A percentile compares a stretch with the other conserved stretches of the same genome.
These are phyloP conservation scores for Pecten maximus DNA, from an alignment of 2,888 invertebrate genomes.

Conservation along the genomic window DNA sequence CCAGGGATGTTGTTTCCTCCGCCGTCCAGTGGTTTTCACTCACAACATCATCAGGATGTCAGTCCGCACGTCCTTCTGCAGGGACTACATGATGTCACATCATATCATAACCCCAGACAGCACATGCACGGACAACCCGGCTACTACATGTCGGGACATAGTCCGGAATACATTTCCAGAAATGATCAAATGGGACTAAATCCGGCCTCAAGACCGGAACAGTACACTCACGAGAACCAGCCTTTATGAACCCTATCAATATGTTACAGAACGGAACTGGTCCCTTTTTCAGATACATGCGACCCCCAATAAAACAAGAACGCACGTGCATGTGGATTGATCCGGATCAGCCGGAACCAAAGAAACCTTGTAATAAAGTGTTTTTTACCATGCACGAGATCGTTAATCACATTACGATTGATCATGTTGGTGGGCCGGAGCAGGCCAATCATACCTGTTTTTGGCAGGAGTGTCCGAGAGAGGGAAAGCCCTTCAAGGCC, in stretches of 20 bases:
- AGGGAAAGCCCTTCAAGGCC: conserved; percentile 98
- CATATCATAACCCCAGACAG: conserved; percentile 53
- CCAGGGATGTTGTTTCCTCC: conserved; percentile 85
- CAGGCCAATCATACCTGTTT: conserved; percentile 98
- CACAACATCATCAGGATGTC: conserved; percentile 79
- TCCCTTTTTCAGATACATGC: conserved; percentile 95
- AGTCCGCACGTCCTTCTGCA: conserved; percentile 79
- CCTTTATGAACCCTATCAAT: conserved; percentile 77
- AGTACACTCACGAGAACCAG: conserved; percentile 74
- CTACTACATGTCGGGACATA: conserved; percentile 77
- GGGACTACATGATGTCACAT: conserved; percentile 78
- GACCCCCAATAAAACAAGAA: conserved; percentile 88
- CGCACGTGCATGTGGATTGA: conserved; percentile 89
- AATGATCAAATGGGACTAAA: conserved; percentile 79
- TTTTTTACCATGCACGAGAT: conserved; percentile 98
- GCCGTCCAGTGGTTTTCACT: conserved; percentile 79
- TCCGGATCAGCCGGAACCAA: conserved; percentile 88
- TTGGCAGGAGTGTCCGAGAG: conserved; percentile 97
- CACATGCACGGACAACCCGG: conserved; percentile 71
- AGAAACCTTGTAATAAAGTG: conserved; percentile 94
- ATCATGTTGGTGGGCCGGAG: conserved; percentile 99
- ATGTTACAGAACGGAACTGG: conserved; percentile 84
- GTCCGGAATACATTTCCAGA: conserved; percentile 82
- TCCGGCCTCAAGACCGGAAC: conserved; percentile 76
- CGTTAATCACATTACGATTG: conserved; percentile 97